These are phyloP conservation scores for Bicyclus anynana DNA, from an alignment of 1,140 invertebrate species.

Conservation along the genomic window DNA sequence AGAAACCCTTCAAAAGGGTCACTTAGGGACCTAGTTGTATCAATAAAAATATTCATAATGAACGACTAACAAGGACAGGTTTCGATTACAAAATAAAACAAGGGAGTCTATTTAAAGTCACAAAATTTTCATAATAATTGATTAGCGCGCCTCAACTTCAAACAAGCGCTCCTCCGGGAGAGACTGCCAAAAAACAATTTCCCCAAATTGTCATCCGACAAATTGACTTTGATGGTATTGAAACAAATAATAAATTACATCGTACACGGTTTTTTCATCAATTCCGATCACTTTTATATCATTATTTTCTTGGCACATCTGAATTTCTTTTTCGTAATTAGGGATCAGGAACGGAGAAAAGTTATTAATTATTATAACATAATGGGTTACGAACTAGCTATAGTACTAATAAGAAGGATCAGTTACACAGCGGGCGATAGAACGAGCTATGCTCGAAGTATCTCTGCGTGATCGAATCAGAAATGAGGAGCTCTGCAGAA, in stretches of 20 bases:
- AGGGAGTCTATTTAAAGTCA: background rate
- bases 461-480: too few species aligned
- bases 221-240: background rate
- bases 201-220: background rate
- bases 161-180: background rate
- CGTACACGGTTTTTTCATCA: background rate
- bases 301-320: background rate
- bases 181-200: background rate
- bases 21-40: too few species aligned
- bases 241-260: background rate
- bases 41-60: background rate
- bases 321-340: too few species aligned
- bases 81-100: background rate
- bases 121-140: background rate
- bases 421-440: too few species aligned
- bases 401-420: too few species aligned
- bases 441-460: too few species aligned
- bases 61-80: background rate
- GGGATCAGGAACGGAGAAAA: too few species aligned
- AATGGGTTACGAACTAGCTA: too few species aligned
- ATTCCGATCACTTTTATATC: background rate
- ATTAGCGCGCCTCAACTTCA: background rate
- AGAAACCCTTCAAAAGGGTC: too few species aligned
- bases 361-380: too few species aligned
- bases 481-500: too few species aligned